Conservation (phyloP, 1,140 invertebrate species). For the Zeugodacus cucurbitae region DNA sequence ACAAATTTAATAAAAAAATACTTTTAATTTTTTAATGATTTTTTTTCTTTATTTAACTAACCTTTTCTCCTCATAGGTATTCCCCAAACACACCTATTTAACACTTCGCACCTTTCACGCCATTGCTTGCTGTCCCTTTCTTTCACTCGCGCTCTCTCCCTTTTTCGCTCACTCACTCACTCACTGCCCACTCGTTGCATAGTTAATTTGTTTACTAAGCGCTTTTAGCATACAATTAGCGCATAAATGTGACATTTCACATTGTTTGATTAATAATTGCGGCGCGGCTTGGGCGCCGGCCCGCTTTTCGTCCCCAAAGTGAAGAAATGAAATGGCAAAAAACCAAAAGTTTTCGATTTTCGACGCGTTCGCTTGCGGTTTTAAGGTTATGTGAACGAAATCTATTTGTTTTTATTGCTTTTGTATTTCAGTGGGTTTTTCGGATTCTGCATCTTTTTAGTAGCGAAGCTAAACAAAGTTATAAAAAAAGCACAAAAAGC, state of each 20-base stretch:
- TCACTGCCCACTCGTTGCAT: neutral
- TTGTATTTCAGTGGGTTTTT: neutral
- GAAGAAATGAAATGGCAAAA: neutral
- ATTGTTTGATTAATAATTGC: constrained; percentile 1
- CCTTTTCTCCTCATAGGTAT: neutral
- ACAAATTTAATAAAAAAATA: neutral
- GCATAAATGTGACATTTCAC: constrained; percentile 4
- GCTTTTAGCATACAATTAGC: constrained; percentile 12
- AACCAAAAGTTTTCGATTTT: neutral
- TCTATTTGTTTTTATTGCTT: neutral
- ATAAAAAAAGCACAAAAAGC: neutral
- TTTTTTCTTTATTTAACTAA: neutral
- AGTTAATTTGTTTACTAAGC: constrained; percentile 7
- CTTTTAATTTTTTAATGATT: neutral
- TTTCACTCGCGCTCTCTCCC: too few species aligned
- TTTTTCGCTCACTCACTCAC: too few species aligned
- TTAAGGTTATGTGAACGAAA: neutral
- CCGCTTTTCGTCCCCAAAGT: neutral
- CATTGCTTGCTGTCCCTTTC: too few species aligned
- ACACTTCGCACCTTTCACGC: neutral
- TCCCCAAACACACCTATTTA: neutral
- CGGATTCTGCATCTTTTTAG: neutral
- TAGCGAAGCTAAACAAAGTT: neutral
- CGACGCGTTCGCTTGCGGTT: neutral
- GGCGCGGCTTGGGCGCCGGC: neutral